Evolutionary conservation across 2,113 vertebrate species (phyloP).

Genomic region (Channa maculata): DNA sequence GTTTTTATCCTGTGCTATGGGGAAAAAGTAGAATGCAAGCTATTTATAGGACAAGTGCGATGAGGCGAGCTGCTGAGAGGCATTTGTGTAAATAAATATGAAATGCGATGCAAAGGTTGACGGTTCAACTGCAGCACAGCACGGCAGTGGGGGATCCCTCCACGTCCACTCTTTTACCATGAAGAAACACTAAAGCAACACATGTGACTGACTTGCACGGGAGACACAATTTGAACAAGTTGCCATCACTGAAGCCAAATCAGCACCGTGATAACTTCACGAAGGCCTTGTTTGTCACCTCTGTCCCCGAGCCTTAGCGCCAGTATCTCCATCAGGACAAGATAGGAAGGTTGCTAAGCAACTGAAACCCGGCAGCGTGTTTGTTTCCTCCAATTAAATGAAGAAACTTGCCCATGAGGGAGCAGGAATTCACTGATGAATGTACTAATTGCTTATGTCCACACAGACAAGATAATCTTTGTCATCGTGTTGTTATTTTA

Average conservation of each 20-base stretch:
- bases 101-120: background rate
- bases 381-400: slow-evolving; percentile 60
- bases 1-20: background rate
- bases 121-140: background rate
- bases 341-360: slow-evolving; percentile 79
- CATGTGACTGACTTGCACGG: background rate
- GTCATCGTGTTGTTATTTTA: background rate
- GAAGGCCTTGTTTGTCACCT: slow-evolving; percentile 45
- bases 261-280: slow-evolving; percentile 3
- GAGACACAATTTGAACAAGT: background rate
- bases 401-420: slow-evolving; percentile 47
- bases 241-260: background rate
- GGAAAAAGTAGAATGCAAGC: background rate
- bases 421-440: slow-evolving; percentile 47
- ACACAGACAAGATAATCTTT: slow-evolving; percentile 43
- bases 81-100: background rate
- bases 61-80: background rate
- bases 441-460: slow-evolving; percentile 51
- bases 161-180: too few relatives aligned
- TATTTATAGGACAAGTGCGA: background rate
- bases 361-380: slow-evolving; percentile 69
- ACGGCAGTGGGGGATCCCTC: background rate
- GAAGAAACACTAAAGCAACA: background rate
- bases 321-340: slow-evolving; percentile 34
- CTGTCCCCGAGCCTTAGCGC: slow-evolving; percentile 43